Conservation (phyloP, 1,140 invertebrate genomes). For the Pseudachorutes palmiensis region DNA sequence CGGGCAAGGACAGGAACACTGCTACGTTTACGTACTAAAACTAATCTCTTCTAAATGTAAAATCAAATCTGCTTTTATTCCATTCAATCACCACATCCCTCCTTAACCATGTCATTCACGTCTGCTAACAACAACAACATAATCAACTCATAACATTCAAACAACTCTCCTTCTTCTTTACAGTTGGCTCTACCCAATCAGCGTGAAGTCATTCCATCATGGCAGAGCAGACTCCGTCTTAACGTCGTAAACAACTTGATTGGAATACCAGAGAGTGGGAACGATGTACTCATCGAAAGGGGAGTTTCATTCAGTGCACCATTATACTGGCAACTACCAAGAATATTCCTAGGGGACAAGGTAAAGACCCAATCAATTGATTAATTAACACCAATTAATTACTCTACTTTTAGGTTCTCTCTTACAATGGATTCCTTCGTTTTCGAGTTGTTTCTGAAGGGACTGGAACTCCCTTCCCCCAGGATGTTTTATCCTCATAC, state of each 20-base stretch:
- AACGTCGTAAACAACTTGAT: conserved; percentile 53
- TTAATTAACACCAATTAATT: not conserved
- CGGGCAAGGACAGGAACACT: conserved; percentile 44
- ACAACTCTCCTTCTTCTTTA: not conserved
- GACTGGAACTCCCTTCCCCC: conserved; percentile 47
- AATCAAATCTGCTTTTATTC: not conserved
- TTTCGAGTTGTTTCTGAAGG: conserved; percentile 66
- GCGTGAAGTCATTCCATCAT: conserved; percentile 30
- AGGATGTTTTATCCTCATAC: conserved; percentile 55
- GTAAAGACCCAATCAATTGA: conserved; percentile 43
- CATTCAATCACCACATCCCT: not conserved
- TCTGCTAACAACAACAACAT: not conserved
- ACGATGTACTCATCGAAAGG: conserved; percentile 58
- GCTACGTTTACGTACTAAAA: conserved; percentile 46
- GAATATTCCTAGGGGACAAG: conserved; percentile 75
- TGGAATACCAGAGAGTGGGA: conserved; percentile 57
- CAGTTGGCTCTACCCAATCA: conserved; percentile 48
- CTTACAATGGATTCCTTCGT: conserved; percentile 82
- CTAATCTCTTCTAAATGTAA: conserved; percentile 10
- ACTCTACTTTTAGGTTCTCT: conserved; percentile 54
- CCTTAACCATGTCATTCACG: not conserved
- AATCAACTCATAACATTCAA: not conserved
- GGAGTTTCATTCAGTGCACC: conserved; percentile 60
- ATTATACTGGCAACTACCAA: conserved; percentile 76
- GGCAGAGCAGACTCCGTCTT: conserved; percentile 40